Base-by-base conservation (phyloP, 2,797 vertebrate genomes). In the Tamandua tetradactyla region DNA sequence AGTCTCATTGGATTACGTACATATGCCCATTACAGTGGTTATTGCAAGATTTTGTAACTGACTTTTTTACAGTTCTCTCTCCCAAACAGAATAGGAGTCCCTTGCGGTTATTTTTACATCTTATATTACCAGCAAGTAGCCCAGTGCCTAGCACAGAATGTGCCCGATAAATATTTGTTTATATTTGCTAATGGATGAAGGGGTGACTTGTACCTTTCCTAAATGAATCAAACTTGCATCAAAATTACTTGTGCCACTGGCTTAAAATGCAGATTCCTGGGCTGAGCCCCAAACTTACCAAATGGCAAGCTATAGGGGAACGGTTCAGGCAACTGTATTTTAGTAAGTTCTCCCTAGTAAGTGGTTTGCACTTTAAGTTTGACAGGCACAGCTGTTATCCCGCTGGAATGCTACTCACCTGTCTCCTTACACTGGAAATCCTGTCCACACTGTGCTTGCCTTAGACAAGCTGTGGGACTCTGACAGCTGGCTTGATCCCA, bases 381-480 rank as follows among this genome's bases (percentile, higher is more conserved):
- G 95, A 92, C 44, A 40, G 42, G 49, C 71, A 18, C 93, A 95
- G 92, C 91, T 95, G 91, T 69, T 78, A 57, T 25, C 66, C 49
- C 3, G 0, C 44, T 40, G 32, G 25, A n/a, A 37, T 0, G 8
- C 89, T 87, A 97, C 98, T 98, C 95, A 98, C 99, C 99, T 81
- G 98, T 98, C 83, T 97, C 98, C 61, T 96, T 57, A n/a, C 99
- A 99, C 95, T 96, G 98, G 95, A 99, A 99, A 94, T 98, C 98
- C 47, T 96, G 96, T 97, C 96, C 99, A 96, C 98, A 99, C 88
- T 96, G 98, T 75, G 52, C 97, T 86, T 66, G 94, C 90, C 30
- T 97, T 10, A 76, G 10, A 96, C 99, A 99, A 0, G 95, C 47
- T 0, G 61, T 86, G 44, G 95, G 87, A 1, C 97, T 83, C 1